Conservation (phyloP, 1,140 invertebrate species). For the Contarinia nasturtii region DNA sequence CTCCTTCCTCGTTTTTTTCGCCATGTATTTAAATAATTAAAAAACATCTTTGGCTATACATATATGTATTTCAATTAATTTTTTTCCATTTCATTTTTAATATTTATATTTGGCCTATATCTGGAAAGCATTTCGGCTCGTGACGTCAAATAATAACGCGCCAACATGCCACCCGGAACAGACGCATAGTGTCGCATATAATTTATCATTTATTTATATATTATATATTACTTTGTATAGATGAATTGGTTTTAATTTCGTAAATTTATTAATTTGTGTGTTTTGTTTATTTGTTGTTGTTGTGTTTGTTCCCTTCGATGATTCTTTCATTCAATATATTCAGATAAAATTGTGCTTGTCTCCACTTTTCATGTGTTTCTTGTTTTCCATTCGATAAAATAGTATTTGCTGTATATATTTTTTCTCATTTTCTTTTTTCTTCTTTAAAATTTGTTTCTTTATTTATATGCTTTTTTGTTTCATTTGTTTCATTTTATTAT, state of each 20-base stretch:
- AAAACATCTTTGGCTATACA: conserved; percentile 25
- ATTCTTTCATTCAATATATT: too few relatives aligned
- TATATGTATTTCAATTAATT: too few relatives aligned
- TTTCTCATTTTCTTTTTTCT: conserved; percentile 7
- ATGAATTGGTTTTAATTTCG: not conserved
- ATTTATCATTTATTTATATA: not conserved
- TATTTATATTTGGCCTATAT: not conserved
- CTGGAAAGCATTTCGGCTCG: not conserved
- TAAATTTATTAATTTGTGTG: conserved; percentile 5
- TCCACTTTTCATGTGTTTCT: too few relatives aligned
- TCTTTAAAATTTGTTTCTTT: conserved; percentile 4
- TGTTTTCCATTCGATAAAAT: too few relatives aligned
- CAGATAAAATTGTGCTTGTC: too few relatives aligned
- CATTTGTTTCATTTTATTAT: conserved; percentile 4
- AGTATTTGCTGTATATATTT: not conserved
- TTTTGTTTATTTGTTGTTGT: too few relatives aligned
- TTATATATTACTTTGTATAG: not conserved
- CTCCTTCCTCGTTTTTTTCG: not conserved
- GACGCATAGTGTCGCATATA: not conserved
- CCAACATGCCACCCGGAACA: not conserved
- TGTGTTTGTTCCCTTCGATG: too few relatives aligned
- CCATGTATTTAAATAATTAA: conserved; percentile 8
- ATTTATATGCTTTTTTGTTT: conserved; percentile 4
- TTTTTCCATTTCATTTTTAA: not conserved
- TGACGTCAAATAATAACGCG: not conserved